Percentiles rank a stretch among this genome's conserved stretches.
phyloP scores from a whole-genome alignment of 2,888 invertebrate genomes.

The Tenthredo distinguenda region DNA sequence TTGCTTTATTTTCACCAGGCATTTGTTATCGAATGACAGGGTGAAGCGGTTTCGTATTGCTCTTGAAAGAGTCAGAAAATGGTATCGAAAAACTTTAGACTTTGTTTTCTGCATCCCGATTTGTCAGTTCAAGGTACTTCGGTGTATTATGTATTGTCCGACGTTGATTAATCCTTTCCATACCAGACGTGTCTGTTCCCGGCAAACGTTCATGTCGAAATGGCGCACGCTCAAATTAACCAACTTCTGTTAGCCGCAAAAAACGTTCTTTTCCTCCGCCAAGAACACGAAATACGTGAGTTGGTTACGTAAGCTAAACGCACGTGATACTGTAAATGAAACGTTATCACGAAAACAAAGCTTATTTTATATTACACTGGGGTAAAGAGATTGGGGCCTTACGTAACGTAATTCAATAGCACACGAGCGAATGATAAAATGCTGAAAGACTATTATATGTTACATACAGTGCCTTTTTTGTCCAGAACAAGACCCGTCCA shows the following conservation, averaged over 20 bases:
- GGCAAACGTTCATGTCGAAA: slow-evolving; percentile 3
- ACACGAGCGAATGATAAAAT: slow-evolving; percentile 10
- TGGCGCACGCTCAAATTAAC: background rate
- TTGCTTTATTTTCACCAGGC: slow-evolving; percentile 18
- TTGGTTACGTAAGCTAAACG: slow-evolving; percentile 27
- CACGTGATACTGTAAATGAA: slow-evolving; percentile 41
- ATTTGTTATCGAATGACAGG: slow-evolving; percentile 46
- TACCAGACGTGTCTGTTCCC: background rate
- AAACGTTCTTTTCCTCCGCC: background rate
- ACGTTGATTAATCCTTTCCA: slow-evolving; percentile 32
- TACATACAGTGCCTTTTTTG: background rate
- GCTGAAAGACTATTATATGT: background rate
- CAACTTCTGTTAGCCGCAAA: background rate
- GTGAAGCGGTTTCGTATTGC: background rate
- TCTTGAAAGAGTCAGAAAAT: background rate
- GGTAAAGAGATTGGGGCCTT: background rate
- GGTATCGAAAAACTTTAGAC: background rate
- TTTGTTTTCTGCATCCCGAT: slow-evolving; percentile 12
- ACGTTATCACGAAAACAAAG: slow-evolving; percentile 39
- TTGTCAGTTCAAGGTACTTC: background rate
- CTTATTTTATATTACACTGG: background rate
- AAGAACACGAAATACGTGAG: slow-evolving; percentile 30
- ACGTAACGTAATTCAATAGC: background rate
- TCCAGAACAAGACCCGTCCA: background rate
- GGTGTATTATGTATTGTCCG: background rate